phyloP scores from a whole-genome alignment of 2,888 invertebrate genomes.

The Bugula neritina region DNA sequence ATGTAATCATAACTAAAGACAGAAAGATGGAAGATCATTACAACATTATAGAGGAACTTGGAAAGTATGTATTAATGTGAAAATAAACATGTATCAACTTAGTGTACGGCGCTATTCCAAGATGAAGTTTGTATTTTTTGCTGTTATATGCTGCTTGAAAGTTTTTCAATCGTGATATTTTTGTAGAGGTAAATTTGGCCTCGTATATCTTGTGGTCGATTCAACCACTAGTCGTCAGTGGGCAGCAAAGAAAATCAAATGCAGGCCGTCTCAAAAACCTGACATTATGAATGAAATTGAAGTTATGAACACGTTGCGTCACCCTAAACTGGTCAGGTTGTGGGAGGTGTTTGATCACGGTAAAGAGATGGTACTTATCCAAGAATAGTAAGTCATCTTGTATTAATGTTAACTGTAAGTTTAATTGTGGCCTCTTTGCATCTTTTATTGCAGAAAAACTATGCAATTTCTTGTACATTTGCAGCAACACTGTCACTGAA shows the following conservation, averaged over 20 bases:
- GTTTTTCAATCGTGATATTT: too few species aligned
- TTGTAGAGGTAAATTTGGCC: conserved; percentile 57
- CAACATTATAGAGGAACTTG: conserved; percentile 81
- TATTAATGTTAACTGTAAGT: too few species aligned
- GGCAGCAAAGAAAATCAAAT: conserved; percentile 82
- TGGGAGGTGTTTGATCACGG: conserved; percentile 74
- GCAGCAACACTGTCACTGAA: background rate
- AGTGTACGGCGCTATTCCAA: too few species aligned
- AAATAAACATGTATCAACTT: too few species aligned
- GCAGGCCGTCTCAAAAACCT: conserved; percentile 72
- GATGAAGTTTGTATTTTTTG: too few species aligned
- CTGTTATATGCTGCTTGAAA: too few species aligned
- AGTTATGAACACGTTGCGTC: conserved; percentile 88
- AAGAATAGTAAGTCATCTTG: conserved; percentile 80
- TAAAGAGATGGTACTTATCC: conserved; percentile 86
- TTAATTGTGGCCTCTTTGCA: too few species aligned
- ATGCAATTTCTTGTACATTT: background rate
- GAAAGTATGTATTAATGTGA: conserved; percentile 66
- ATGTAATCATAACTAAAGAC: conserved; percentile 74
- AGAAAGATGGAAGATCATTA: conserved; percentile 79
- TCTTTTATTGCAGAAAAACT: too few species aligned
- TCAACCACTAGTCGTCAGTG: conserved; percentile 62
- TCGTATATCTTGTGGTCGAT: conserved; percentile 59
- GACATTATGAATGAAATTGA: conserved; percentile 91
- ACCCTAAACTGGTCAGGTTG: conserved; percentile 89